Percentiles rank a stretch among this genome's conserved stretches.
Evolutionary conservation across 2,888 invertebrate genomes (phyloP).

Genomic region (Apodemia zela): DNA sequence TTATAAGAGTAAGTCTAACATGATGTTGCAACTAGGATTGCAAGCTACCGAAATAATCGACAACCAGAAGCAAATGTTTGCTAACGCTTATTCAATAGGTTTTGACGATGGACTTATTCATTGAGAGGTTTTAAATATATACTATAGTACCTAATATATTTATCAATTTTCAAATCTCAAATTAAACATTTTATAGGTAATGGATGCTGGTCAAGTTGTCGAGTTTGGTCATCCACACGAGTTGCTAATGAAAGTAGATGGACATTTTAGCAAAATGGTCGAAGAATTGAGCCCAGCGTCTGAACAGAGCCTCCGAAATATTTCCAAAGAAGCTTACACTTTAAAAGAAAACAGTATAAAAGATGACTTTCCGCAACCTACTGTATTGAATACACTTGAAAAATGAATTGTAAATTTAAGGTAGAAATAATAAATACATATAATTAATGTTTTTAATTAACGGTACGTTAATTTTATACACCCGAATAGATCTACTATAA

Average conservation of each 20-base stretch:
- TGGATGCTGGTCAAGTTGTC: constrained; percentile 21
- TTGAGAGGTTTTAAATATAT: too few relatives aligned
- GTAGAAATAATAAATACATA: background rate
- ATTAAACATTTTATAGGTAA: constrained; percentile 13
- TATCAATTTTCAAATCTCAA: too few relatives aligned
- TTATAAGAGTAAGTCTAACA: too few relatives aligned
- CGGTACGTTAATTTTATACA: too few relatives aligned
- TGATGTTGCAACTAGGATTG: too few relatives aligned
- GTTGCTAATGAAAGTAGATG: constrained; percentile 17
- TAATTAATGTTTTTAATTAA: background rate
- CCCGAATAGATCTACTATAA: too few relatives aligned
- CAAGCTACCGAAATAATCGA: too few relatives aligned
- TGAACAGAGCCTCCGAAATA: constrained; percentile 19
- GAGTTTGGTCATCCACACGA: constrained; percentile 19
- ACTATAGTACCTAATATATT: too few relatives aligned
- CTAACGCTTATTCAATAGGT: too few relatives aligned
- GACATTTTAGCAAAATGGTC: constrained; percentile 20
- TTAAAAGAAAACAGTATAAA: background rate
- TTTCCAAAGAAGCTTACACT: constrained; percentile 5
- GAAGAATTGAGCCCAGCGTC: constrained; percentile 17
- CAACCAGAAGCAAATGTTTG: too few relatives aligned
- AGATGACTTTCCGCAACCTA: background rate
- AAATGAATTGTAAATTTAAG: background rate
- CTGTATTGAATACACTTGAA: background rate
- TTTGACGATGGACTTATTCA: too few relatives aligned